Evolutionary conservation across 2,888 invertebrate genomes (phyloP), one percentile per base, ranked within the genome.

Genomic region (Cataglyphis altisquamis): DNA sequence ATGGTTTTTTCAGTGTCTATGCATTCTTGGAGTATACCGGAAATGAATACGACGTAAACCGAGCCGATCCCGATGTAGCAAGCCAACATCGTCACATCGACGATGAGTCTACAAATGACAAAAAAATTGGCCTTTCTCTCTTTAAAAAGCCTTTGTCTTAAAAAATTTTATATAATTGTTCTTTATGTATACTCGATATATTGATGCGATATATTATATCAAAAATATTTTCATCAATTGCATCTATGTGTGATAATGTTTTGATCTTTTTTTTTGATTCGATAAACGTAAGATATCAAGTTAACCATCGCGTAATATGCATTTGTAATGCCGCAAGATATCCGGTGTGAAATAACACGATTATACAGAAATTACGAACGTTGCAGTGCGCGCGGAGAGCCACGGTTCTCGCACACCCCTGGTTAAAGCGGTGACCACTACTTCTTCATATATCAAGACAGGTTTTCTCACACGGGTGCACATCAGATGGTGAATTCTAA

Each of bases 61-160:
- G 92, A 82, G 5, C 91, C 90, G 39, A 92, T 86, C 0, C 92
- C 92, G n/a, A 91, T 81, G 78, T 91, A 92, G 67, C 92, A 90
- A 1, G 75, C 39, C 10, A 92, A 63, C 80, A 92, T 90, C 3
- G 73, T 68, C 12, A 81, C 36, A 72, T 92, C 89, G 5, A 92
- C 85, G n/a, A 90, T 21, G 1, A 84, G 73, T 62, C 91, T 91
- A 25, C 15, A 45, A 77, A 41, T 10, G 21, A 77, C 1, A 57
- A n/a, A 1, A n/a, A 64, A 21, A 25, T 10, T 32, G 9, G n/a
- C 32, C 21, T 21, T 55, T 21, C 10, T 21, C 10, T 55, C 1
- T 21, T 21, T 29, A 25, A 15, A 21, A 60, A 60, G 21, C 8
- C 60, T 12, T 8, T 18, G 12, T 39, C 21, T 25, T 10, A 10